Base-by-base conservation (phyloP, 1,140 invertebrate species). In the Drosophila arizonae region DNA sequence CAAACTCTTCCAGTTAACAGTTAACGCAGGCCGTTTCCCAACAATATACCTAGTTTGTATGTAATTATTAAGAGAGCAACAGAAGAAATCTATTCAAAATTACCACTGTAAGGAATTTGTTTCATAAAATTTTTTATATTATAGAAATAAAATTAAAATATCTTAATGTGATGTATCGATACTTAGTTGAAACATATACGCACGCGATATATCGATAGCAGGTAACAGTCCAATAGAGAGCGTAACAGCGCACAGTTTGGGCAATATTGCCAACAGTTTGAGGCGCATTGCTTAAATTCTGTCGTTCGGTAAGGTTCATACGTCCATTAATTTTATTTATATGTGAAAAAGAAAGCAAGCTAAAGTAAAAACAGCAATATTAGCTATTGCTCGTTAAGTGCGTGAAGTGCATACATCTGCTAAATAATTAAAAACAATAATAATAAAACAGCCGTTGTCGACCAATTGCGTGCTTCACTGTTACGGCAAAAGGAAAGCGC, bases 401-500 rank as follows among this genome's bases (percentile, higher is more conserved):
- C 13, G 1, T 10, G n/a, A 13, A 39, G 4, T 3, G 13, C 39
- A 51, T 39, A 45, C 17, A 41, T 5, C 6, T 45, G 26, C 5
- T 55, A 26, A 54, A 72, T 51, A 67, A 48, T 36, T 24, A 9
- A 33, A 56, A 17, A 24, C 15, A 33, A 68, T 61, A 41, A 26
- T 33, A 48, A 60, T 30, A 30, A 41, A 13, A 45, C 13, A 24
- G 43, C 28, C 60, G 33, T 72, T 68, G 70, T 61, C 50, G 39
- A 68, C 70, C 56, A 72, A 72, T 72, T 72, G 70, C 64, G 70
- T 72, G 70, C 50, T 61, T 68, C 64, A 56, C 55, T 72, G 70
- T 73, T 73, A 73, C 71, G 71, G 71, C 71, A 73, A 73, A 73
- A 68, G 71, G 71, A 73, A 73, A 73, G 71, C 71, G 71, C 65